A percentile compares a stretch with the other conserved stretches of the same genome.
Evolutionary conservation across 1,140 invertebrate genomes (phyloP).

Genomic region (Papilio polyxenes): DNA sequence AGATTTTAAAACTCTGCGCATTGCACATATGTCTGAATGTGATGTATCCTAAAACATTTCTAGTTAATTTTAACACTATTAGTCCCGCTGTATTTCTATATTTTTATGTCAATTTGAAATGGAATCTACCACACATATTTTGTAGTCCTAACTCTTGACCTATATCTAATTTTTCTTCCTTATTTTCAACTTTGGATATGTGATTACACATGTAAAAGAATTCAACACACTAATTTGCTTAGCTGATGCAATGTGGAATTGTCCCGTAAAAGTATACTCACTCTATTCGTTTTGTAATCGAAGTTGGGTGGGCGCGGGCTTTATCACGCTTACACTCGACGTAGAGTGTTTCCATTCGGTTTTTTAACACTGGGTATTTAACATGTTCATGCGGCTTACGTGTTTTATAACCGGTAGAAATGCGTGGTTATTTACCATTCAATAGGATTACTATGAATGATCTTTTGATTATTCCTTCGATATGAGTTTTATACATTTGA

Average conservation of each 20-base stretch:
- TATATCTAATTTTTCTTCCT: no score
- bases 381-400: constrained; percentile 35
- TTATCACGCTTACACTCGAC: constrained; percentile 32
- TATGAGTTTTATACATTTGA: neutral
- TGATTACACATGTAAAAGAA: neutral
- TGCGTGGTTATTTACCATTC: neutral
- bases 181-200: neutral
- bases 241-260: neutral
- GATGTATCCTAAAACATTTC: no score
- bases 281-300: constrained; percentile 21
- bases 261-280: constrained; percentile 23
- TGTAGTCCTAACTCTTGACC: no score
- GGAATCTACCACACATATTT: no score
- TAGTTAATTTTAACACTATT: no score
- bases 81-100: neutral
- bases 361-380: constrained; percentile 35
- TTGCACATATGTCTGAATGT: no score
- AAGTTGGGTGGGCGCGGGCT: constrained; percentile 20
- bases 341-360: constrained; percentile 31
- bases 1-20: no score
- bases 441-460: neutral
- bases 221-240: no score
- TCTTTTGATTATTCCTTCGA: neutral
- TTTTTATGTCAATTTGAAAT: neutral
- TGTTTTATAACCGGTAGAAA: neutral